Evolutionary conservation across 1,140 invertebrate genomes (phyloP), one percentile per base, ranked within the genome.

Genomic region (Calliopsis andreniformis): DNA sequence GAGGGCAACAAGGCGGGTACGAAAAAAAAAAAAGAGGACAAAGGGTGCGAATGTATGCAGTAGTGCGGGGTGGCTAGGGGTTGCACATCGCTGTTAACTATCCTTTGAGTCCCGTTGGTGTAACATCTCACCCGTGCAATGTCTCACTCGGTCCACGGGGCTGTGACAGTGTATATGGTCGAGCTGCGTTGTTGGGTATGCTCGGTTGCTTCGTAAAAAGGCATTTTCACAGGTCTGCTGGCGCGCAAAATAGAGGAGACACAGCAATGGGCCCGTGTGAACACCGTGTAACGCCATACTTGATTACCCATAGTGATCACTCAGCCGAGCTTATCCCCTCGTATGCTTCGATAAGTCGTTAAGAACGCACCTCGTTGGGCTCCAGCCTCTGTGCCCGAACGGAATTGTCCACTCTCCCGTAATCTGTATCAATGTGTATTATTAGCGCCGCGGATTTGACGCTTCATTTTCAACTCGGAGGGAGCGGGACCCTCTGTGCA

Each of bases 241-340:
- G 73, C 62, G 66, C 49, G 43, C 67, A 82, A 86, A 86, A 84
- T 61, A 70, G 83, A 68, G 28, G 53, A 75, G 55, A 64, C 61
- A 61, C 63, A 80, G 69, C 73, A 61, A 30, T 45, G 63, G 68
- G 69, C 42, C 79, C 80, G 76, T 82, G 81, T 82, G 76, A 82
- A 71, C 75, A 68, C 76, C 78, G 76, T 69, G 66, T 75, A 78
- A 73, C 77, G 72, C 62, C 35, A 87, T 85, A 87, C 69, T 76
- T 85, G 86, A 87, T 87, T 87, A 87, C 75, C 71, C 86, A 81
- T 75, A 72, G 61, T 87, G 83, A 80, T 70, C 85, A 85, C 49
- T 82, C 76, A 87, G 75, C 81, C 83, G 83, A 77, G 80, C 55
- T 80, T 79, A 35, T 79, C 32, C 59, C 35, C 51, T 56, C 25